A percentile compares a stretch with the other conserved stretches of the same genome.
These are phyloP conservation scores for Coptodon bakossiorum DNA, from an alignment of 2,113 vertebrate genomes.

Conservation along the genomic window DNA sequence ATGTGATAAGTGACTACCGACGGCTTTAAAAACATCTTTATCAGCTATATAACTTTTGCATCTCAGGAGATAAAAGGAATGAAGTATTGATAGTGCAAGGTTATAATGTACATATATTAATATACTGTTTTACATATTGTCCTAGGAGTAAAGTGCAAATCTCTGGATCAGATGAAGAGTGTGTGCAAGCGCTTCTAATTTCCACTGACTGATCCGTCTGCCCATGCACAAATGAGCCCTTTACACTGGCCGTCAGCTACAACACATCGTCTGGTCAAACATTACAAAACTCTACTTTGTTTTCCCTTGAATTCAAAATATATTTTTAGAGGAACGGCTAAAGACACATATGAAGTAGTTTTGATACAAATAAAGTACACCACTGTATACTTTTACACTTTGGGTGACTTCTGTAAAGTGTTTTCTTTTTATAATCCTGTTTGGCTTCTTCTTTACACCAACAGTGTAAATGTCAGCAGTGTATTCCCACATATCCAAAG, in stretches of 20 bases:
- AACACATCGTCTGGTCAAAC: slow-evolving; percentile 7
- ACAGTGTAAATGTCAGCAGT: neutral
- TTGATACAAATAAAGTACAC: neutral
- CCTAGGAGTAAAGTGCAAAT: slow-evolving; percentile 74
- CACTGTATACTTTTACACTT: neutral
- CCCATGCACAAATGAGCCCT: slow-evolving; percentile 64
- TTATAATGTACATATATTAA: slow-evolving; percentile 73
- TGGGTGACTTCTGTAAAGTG: neutral
- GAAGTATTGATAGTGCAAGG: slow-evolving; percentile 66
- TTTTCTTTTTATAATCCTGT: neutral
- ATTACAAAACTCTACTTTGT: neutral
- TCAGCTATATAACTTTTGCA: slow-evolving; percentile 36
- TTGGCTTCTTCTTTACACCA: neutral
- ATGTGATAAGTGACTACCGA: slow-evolving; percentile 32
- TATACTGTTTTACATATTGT: slow-evolving; percentile 65
- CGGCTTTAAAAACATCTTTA: slow-evolving; percentile 24
- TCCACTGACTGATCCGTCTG: slow-evolving; percentile 47
- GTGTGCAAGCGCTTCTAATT: slow-evolving; percentile 64
- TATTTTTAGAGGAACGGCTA: neutral
- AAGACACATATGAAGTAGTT: neutral
- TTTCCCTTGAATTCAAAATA: neutral
- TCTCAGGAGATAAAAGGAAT: slow-evolving; percentile 49
- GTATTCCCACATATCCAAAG: neutral
- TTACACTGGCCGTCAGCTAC: slow-evolving; percentile 43
- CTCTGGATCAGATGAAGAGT: slow-evolving; percentile 60